phyloP scores from a whole-genome alignment of 2,888 invertebrate species.

The Scaeva pyrastri region DNA sequence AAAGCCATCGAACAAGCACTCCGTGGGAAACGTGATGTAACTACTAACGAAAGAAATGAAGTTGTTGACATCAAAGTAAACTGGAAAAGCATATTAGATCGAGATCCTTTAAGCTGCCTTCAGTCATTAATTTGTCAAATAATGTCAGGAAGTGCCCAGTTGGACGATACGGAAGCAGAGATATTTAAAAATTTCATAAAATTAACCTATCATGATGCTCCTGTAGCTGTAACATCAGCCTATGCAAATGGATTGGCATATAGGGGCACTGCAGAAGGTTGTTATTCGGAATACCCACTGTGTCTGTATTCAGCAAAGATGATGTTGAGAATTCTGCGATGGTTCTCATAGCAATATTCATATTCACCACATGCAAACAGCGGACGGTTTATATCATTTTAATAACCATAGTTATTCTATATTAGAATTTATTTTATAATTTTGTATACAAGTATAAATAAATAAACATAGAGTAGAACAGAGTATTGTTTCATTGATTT shows the following conservation, averaged over 20 bases:
- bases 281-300: slow-evolving; percentile 82
- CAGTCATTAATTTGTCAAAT: slow-evolving; percentile 83
- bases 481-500: too few species aligned
- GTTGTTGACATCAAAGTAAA: slow-evolving; percentile 77
- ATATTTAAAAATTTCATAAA: slow-evolving; percentile 80
- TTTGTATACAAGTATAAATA: too few species aligned
- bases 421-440: slow-evolving; percentile 14
- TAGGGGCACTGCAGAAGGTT: slow-evolving; percentile 79
- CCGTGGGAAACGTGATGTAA: slow-evolving; percentile 79
- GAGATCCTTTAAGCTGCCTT: slow-evolving; percentile 82
- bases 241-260: slow-evolving; percentile 81
- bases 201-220: slow-evolving; percentile 80
- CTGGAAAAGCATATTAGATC: slow-evolving; percentile 81
- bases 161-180: slow-evolving; percentile 79
- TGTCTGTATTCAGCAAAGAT: slow-evolving; percentile 83
- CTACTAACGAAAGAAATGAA: slow-evolving; percentile 33
- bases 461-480: too few species aligned
- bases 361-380: background rate
- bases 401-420: slow-evolving; percentile 14
- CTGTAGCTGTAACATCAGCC: slow-evolving; percentile 80
- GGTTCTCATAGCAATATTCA: slow-evolving; percentile 78
- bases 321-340: slow-evolving; percentile 82
- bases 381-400: too few species aligned
- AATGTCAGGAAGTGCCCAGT: slow-evolving; percentile 81
- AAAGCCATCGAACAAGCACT: slow-evolving; percentile 78